Base-by-base conservation (phyloP, 2,113 vertebrate species). In the Pachyramphus minor region DNA sequence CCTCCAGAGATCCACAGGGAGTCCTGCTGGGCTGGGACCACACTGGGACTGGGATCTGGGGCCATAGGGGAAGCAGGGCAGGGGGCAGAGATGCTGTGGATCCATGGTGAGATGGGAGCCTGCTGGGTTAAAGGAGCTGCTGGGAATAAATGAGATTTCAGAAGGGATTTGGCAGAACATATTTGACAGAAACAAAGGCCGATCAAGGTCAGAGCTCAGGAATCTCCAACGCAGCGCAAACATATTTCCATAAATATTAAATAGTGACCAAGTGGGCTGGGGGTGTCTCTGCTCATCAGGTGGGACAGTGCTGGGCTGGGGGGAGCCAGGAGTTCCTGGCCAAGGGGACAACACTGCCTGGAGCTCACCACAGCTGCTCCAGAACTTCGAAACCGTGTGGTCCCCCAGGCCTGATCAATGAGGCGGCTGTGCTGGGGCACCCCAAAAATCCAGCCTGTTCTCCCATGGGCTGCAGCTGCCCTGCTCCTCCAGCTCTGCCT, bases 121-220 rank as follows among this genome's bases (percentile, higher is more conserved):
- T 0, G 0, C 58, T 74, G 81, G 42, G 52, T 41, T 71, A 75
- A 75, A 78, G 90, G 75, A 93, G 68, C 89, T 89, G 58, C 93
- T 84, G 90, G 24, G 53, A 74, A 89, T 87, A 95, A 95, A 95
- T 83, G 82, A 93, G 82, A 87, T 95, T 95, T 95, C 91, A 71
- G 79, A 80, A 60, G 55, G 89, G 85, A 89, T 95, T 96, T 96
- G 69, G 62, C 75, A 93, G 95, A 84, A 79, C 28, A 21, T 71
- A 56, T 94, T 79, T 89, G 95, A 83, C 82, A 90, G 90, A 95
- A 95, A 60, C 53, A 75, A 87, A 95, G 90, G 79, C 62, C 8
- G 0, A 37, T 47, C 78, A 81, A 93, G 93, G 94, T 83, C 94
- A 73, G 74, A 96, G 71, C 76, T 52, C 44, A 68, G 41, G 89